Base-by-base conservation (phyloP, 2,888 invertebrate genomes). In the Galerucella calmariensis region DNA sequence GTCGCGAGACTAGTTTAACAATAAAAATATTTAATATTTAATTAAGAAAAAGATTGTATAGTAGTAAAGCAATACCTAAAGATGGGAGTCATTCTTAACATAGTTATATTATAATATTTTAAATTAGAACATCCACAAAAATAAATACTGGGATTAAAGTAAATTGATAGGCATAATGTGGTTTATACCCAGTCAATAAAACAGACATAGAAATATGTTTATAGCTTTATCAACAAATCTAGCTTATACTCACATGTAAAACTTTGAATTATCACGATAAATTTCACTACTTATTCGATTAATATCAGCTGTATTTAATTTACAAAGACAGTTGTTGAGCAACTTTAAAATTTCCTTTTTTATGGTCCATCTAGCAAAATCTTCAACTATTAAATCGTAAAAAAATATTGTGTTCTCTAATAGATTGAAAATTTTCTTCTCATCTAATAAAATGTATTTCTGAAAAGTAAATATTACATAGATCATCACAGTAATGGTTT, bases 341-440 rank as follows among this genome's bases (percentile, higher is more conserved):
- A 35, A 8, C 9, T 67, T 56, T 35, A 67, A 56, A 41, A 67
- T 35, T 44, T 53, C 67, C n/a, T 67, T 67, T 56, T 67, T 67
- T 27, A 67, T 67, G 14, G 67, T 67, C 67, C 67, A 67, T 56
- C 67, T 56, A 24, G 56, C 53, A 35, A n/a, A n/a, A 16, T 67
- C 67, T n/a, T 56, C 53, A 16, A 67, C 56, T 35, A 67, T 41
- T 35, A 67, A 56, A 35, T 67, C 67, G 12, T 56, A 67, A 56
- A 67, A 16, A 12, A 67, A 56, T 56, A 5, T 41, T 9, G 44
- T 11, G 41, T 67, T 67, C 0, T 56, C 12, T 16, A 56, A 16
- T 20, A 67, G 27, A 35, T 5, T 20, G 10, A 53, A 67, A 11
- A 41, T 35, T 56, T 16, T n/a, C 16, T 11, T 56, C 2, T 67